A percentile compares a stretch with the other conserved stretches of the same genome.
phyloP scores from a whole-genome alignment of 2,888 invertebrate species.

The Oscheius sp. region DNA sequence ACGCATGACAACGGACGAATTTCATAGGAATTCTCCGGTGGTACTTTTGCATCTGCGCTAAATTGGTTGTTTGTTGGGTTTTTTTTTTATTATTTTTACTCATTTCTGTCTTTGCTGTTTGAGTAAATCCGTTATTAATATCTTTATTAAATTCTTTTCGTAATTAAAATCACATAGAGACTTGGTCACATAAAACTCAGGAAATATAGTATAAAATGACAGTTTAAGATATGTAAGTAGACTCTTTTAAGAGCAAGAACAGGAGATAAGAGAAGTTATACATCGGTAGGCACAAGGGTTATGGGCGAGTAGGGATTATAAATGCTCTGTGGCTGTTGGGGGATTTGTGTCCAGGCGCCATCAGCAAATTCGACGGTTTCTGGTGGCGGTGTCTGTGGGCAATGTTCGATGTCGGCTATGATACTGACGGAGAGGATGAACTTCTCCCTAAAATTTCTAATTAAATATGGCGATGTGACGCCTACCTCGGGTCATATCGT shows the following conservation, averaged over 20 bases:
- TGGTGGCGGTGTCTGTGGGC: conserved; percentile 72
- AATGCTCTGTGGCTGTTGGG: conserved; percentile 2
- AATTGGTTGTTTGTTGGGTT: no score
- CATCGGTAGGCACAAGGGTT: conserved; percentile 40
- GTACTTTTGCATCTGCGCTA: no score
- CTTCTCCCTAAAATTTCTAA: conserved; percentile 79
- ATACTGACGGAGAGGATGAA: conserved; percentile 81
- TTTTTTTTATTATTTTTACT: no score
- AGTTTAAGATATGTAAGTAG: no score
- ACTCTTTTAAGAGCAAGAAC: background rate
- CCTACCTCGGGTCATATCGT: conserved; percentile 81
- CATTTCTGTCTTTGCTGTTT: no score
- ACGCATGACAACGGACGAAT: no score
- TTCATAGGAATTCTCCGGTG: no score
- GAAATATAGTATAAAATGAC: no score
- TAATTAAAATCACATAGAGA: background rate
- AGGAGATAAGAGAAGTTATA: conserved; percentile 1
- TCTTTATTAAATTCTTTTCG: background rate
- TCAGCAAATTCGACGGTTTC: conserved; percentile 39
- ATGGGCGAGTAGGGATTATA: conserved; percentile 36
- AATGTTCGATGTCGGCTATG: conserved; percentile 73
- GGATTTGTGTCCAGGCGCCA: background rate
- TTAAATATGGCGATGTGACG: background rate
- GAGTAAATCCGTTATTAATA: no score
- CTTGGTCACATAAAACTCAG: background rate